Percentiles rank a stretch among this genome's conserved stretches.
Evolutionary conservation across 53 echinoderm and acorn worm genomes (phyloP).

Genomic region (Glandiceps talaboti): DNA sequence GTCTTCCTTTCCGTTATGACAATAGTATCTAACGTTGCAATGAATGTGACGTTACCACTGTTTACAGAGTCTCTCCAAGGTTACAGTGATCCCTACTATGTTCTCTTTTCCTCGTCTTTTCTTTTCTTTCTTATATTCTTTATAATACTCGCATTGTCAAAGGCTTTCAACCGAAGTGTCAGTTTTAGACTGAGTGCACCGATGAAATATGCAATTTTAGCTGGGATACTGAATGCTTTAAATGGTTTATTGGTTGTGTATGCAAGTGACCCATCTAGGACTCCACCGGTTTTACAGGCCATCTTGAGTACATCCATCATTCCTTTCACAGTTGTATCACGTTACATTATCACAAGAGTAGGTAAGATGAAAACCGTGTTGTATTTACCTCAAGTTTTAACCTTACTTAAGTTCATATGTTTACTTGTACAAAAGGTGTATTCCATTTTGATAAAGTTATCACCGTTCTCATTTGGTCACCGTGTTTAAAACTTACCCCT

Average conservation of each 20-base stretch:
- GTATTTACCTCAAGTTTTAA: no score
- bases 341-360: no score
- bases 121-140: constrained; percentile 85
- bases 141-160: constrained; percentile 37
- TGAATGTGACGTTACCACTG: constrained; percentile 62
- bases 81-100: constrained; percentile 54
- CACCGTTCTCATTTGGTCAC: no score
- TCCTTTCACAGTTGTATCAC: no score
- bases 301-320: constrained; percentile 68
- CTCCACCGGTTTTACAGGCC: constrained; percentile 62
- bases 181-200: constrained; percentile 34
- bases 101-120: constrained; percentile 43
- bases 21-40: constrained; percentile 41
- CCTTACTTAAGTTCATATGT: no score
- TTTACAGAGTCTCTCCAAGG: constrained; percentile 35
- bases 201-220: no score
- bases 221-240: constrained; percentile 51
- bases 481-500: no score
- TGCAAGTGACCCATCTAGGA: constrained; percentile 46
- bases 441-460: no score
- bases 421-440: no score
- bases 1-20: constrained; percentile 65
- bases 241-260: constrained; percentile 84
- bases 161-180: constrained; percentile 25
- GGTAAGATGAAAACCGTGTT: no score